These are phyloP conservation scores for Parazoanthus swiftii DNA, from an alignment of 92 coral and sea anemone genomes.

Conservation along the genomic window DNA sequence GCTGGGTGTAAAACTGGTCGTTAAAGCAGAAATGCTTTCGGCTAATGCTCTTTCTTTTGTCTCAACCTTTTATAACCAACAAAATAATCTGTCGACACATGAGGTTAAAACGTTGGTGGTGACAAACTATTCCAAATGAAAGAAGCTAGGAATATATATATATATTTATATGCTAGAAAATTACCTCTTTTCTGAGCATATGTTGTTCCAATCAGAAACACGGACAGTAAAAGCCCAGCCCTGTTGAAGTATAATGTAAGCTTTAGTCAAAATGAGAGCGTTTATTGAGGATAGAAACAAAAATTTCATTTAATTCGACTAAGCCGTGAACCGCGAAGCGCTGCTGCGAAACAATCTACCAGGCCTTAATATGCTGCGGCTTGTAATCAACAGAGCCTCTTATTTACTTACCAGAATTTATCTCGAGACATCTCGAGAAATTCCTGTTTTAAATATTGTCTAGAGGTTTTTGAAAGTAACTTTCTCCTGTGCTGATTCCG, in stretches of 20 bases:
- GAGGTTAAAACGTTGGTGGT: background rate
- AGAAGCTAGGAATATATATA: background rate
- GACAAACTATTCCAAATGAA: conserved; percentile 6
- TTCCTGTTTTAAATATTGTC: background rate
- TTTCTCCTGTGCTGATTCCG: conserved; percentile 15
- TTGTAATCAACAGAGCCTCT: conserved; percentile 4
- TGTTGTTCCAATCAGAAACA: conserved; percentile 12
- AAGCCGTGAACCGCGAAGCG: background rate
- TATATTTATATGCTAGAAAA: background rate
- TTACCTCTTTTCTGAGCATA: conserved; percentile 29
- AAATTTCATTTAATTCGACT: conserved; percentile 30
- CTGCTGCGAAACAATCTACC: background rate
- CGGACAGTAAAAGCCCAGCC: background rate
- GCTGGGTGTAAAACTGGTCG: background rate
- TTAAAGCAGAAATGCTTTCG: background rate
- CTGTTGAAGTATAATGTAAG: conserved; percentile 21
- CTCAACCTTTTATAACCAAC: background rate
- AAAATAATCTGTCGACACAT: conserved; percentile 10
- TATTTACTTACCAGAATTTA: conserved; percentile 29
- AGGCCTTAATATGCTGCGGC: background rate
- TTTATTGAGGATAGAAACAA: background rate
- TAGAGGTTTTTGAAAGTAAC: background rate
- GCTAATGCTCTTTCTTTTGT: background rate
- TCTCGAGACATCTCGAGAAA: conserved; percentile 22
- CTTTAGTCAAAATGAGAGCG: background rate